phyloP scores from a whole-genome alignment of 2,888 invertebrate genomes.

The Oligia strigilis region DNA sequence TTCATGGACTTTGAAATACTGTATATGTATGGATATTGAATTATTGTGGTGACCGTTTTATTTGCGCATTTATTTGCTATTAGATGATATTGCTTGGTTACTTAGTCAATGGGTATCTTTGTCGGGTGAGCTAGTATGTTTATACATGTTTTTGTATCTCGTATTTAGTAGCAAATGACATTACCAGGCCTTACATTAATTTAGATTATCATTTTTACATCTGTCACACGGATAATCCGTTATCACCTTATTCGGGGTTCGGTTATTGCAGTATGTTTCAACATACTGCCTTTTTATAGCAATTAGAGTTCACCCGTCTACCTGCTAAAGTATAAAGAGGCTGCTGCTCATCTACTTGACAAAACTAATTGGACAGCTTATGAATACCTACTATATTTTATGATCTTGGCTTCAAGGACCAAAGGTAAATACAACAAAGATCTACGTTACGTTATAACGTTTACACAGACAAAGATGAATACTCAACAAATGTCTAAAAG shows the following conservation, averaged over 20 bases:
- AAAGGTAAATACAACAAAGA: background rate
- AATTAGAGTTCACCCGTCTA: background rate
- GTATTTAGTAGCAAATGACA: background rate
- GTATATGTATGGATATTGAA: constrained; percentile 61
- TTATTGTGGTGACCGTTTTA: constrained; percentile 52
- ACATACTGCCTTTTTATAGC: background rate
- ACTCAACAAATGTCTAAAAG: background rate
- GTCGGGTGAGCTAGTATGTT: background rate
- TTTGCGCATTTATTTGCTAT: constrained; percentile 35
- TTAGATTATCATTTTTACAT: background rate
- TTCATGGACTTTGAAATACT: constrained; percentile 64
- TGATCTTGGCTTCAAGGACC: background rate
- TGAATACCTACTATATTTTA: background rate
- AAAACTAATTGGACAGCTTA: background rate
- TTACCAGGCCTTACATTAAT: background rate
- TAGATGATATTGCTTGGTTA: constrained; percentile 23
- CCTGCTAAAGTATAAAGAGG: background rate
- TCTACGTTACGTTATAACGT: background rate
- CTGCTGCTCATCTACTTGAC: background rate
- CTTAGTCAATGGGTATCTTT: constrained; percentile 12
- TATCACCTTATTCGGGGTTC: background rate
- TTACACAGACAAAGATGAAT: background rate
- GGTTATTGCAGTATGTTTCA: background rate
- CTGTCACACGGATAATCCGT: too few relatives aligned
- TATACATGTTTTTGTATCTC: background rate